A percentile compares a stretch with the other conserved stretches of the same genome.
Conservation (phyloP, 2,113 vertebrate genomes). For the Podarcis muralis region DNA sequence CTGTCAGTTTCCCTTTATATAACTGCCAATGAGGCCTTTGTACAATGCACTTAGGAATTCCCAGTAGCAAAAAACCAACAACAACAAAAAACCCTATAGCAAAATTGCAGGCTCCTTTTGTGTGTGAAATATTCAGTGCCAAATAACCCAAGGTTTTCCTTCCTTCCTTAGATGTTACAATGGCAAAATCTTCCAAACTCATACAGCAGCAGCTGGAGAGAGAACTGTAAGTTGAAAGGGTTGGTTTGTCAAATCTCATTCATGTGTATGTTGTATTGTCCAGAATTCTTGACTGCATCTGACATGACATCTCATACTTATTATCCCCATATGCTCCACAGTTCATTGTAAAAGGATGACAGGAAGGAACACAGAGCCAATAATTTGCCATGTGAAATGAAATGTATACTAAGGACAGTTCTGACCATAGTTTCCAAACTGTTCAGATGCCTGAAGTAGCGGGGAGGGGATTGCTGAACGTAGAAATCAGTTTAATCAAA, state of each 20-base stretch:
- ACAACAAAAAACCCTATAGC: background rate
- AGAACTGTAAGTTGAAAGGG: conserved; percentile 84
- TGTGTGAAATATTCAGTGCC: background rate
- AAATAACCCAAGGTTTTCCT: background rate
- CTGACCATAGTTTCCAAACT: background rate
- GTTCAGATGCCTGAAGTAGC: too few species aligned
- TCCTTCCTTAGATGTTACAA: conserved; percentile 81
- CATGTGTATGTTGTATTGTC: background rate
- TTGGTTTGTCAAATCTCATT: background rate
- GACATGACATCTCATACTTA: background rate
- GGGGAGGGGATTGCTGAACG: background rate
- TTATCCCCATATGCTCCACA: background rate
- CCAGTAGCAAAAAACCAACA: too few species aligned
- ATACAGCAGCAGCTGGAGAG: conserved; percentile 93
- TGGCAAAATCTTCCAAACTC: conserved; percentile 92
- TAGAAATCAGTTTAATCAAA: background rate
- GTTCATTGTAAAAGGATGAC: background rate
- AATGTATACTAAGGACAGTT: background rate
- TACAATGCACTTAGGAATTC: background rate
- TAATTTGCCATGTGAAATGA: background rate
- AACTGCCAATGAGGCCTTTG: background rate
- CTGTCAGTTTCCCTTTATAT: background rate
- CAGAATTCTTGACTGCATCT: background rate
- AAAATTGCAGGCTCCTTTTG: background rate
- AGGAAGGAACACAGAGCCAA: background rate